Base-by-base conservation (phyloP, 92 coral and sea anemone species). In the Chrysogorgia sp. region DNA sequence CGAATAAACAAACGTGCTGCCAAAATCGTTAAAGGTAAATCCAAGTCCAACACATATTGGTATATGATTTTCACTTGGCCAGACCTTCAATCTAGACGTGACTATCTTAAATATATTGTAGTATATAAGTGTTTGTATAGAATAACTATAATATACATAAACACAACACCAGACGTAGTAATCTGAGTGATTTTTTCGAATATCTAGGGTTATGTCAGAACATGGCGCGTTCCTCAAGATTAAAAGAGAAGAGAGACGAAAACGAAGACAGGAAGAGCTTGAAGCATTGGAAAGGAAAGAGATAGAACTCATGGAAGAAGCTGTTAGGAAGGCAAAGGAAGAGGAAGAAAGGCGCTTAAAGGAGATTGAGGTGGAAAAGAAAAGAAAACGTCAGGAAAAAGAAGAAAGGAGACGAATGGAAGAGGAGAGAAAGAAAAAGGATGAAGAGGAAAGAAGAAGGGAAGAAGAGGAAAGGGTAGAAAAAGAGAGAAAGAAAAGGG, bases 251-350 rank as follows among this genome's bases (percentile, higher is more conserved):
- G 79, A 72, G 55, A 32, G 79, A 53, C 65, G 17, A 7, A 53
- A 72, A 35, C 45, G 30, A 55, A 53, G 79, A 10, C 64, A 32
- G 34, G 64, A 72, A 26, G 79, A 72, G 7, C 59, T 72, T 34
- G 50, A 53, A 0, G 79, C 79, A 17, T 55, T 72, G 43, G 79
- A 72, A 30, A 32, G 21, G 13, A 72, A 56, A 53, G 79, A 72
- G 34, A 72, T 31, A 59, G 28, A 59, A 56, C 34, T 72, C 22
- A 21, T 52, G 63, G 79, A 72, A 34, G 65, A 72, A 19, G 79
- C 79, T 26, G 21, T 72, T 29, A 21, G 34, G 43, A 72, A 34
- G 34, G 79, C 48, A 34, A 72, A 33, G 31, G 79, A 72, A 34
- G 63, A 52, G 15, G 79, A 72, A 72, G 26, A 57, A 57, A 8